Evolutionary conservation across 2,888 invertebrate species (phyloP), one percentile per base, ranked within the genome.

Genomic region (Caenorhabditis afra): DNA sequence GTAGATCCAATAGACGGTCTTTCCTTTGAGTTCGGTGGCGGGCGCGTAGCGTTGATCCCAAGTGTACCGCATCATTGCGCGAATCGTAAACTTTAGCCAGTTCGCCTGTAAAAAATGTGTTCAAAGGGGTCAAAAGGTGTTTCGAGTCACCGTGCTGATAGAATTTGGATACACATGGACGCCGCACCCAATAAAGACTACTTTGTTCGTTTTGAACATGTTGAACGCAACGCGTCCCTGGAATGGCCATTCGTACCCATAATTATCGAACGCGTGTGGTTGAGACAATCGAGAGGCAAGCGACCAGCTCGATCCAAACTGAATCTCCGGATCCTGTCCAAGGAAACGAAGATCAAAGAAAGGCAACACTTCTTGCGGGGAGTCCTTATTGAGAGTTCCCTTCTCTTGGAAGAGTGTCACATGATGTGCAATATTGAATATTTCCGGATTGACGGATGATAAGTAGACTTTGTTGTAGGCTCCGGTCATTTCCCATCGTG

Each of bases 211-310:
- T 2, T 14, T 18, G 29, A 71, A 71, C 70, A 71, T 71, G 45
- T 62, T 61, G 55, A 71, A 71, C 0, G 49, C 62, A 14, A 71
- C 47, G 4, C 55, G 47, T 14, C 70, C 70, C 39, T 71, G 62
- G 18, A 47, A 20, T 7, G 44, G 12, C 37, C 47, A 71, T 1
- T 58, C 57, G 44, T 12, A 12, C 10, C 53, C 20, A 20, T 53
- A 29, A 7, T 16, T 16, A 1, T 16, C 16, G 7, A 4, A 18
- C 12, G 29, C 49, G 18, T 47, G 20, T 8, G 18, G 16, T 35
- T 39, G n/a, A n/a, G n/a, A n/a, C n/a, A n/a, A n/a, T n/a, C n/a
- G 52, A 14, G 70, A 71, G 18, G 47, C 39, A 0, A 55, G 39
- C 5, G 70, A 62, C 0, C 61, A 35, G 3, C 47, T 10, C 4